Percentiles rank a stretch among this genome's conserved stretches.
phyloP scores from a whole-genome alignment of 2,797 vertebrate species.

The Babyrousa celebensis region DNA sequence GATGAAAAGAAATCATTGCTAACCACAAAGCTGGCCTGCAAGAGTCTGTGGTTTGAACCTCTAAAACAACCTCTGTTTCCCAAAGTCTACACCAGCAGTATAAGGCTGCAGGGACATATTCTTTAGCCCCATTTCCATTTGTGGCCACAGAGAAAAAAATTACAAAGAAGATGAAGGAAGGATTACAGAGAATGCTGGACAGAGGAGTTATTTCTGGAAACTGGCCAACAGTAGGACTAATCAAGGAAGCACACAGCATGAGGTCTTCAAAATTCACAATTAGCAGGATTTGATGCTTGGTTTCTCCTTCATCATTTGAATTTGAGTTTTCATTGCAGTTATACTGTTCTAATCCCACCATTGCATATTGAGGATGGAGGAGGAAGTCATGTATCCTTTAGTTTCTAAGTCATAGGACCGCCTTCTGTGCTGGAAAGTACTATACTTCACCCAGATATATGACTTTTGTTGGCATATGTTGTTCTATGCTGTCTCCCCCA shows the following conservation, averaged over 20 bases:
- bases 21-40: neutral
- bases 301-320: neutral
- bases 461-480: neutral
- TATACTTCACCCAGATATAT: neutral
- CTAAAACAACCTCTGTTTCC: neutral
- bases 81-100: neutral
- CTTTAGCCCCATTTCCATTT: neutral
- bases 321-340: neutral
- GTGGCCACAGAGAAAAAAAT: neutral
- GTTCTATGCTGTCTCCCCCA: neutral
- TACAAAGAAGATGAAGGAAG: neutral
- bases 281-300: neutral
- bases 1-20: neutral
- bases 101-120: neutral
- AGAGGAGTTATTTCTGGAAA: slow-evolving; percentile 24
- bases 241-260: neutral
- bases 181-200: neutral
- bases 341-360: neutral
- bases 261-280: neutral
- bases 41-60: neutral
- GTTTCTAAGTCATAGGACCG: neutral
- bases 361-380: neutral
- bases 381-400: neutral
- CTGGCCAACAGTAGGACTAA: neutral
- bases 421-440: neutral